These are phyloP conservation scores for Chitala chitala DNA, from an alignment of 2,113 vertebrate genomes.

Conservation along the genomic window DNA sequence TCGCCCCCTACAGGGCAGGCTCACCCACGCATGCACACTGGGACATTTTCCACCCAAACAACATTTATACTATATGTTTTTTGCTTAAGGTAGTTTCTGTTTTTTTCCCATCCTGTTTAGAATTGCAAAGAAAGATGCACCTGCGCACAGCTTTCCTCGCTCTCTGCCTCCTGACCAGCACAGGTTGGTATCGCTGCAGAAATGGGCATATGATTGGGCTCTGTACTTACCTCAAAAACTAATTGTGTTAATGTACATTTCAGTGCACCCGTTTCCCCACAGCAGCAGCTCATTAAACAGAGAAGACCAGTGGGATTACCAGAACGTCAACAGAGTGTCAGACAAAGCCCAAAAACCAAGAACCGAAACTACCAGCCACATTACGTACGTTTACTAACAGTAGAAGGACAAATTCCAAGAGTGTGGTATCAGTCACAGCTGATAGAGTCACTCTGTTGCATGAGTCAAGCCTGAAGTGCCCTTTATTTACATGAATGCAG, in stretches of 20 bases:
- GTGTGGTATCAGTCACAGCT: not conserved
- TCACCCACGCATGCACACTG: not conserved
- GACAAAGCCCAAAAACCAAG: not conserved
- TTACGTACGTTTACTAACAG: not conserved
- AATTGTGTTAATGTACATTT: not conserved
- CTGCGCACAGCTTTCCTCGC: slow-evolving; percentile 41
- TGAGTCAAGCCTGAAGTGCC: not conserved
- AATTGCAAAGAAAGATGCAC: slow-evolving; percentile 43
- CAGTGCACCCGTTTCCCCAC: not conserved
- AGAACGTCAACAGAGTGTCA: not conserved
- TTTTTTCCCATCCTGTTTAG: slow-evolving; percentile 28
- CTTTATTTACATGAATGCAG: slow-evolving; percentile 36
- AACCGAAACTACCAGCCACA: not conserved
- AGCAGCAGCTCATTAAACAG: not conserved
- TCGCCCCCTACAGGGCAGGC: not conserved
- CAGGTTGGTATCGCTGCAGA: slow-evolving; percentile 44
- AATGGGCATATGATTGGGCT: not conserved
- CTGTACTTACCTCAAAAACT: not conserved
- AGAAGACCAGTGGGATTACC: not conserved
- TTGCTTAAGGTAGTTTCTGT: not conserved
- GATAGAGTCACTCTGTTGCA: not conserved
- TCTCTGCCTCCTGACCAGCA: slow-evolving; percentile 41
- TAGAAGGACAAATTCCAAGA: not conserved
- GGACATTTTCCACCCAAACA: slow-evolving; percentile 18
- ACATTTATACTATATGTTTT: not conserved